Conservation (phyloP, 64 coral and sea anemone species). For the Hydrozoanthus tunicans region DNA sequence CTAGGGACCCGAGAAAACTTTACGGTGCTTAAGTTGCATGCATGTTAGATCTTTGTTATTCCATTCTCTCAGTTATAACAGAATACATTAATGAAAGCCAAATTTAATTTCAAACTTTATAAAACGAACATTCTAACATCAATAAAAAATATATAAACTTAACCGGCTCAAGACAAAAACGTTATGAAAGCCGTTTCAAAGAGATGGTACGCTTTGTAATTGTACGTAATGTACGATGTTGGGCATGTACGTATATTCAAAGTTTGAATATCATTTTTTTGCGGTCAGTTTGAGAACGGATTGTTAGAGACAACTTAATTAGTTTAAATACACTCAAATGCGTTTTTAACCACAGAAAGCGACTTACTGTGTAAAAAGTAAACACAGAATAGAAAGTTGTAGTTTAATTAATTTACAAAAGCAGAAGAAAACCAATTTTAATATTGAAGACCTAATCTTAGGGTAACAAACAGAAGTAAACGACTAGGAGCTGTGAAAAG, state of each 20-base stretch:
- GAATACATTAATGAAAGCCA: too few relatives aligned
- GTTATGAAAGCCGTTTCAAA: too few relatives aligned
- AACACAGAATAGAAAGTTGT: conserved; percentile 35
- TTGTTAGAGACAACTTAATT: conserved; percentile 41
- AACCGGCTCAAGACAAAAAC: too few relatives aligned
- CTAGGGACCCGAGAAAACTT: too few relatives aligned
- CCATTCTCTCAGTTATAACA: too few relatives aligned
- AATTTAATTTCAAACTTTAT: too few relatives aligned
- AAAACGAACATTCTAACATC: too few relatives aligned
- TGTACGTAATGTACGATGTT: neutral
- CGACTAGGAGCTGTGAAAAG: neutral
- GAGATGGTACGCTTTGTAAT: too few relatives aligned
- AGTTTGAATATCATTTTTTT: neutral
- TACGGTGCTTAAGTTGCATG: too few relatives aligned
- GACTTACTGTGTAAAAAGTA: conserved; percentile 52
- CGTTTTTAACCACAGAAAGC: conserved; percentile 24
- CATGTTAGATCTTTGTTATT: too few relatives aligned
- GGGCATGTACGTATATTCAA: neutral
- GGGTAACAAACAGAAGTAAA: neutral
- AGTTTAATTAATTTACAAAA: conserved; percentile 59
- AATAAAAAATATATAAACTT: too few relatives aligned
- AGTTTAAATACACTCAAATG: conserved; percentile 50
- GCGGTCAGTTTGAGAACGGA: neutral
- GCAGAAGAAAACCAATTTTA: conserved; percentile 29
- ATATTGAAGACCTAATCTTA: conserved; percentile 2